Percentiles rank a stretch among this genome's conserved stretches.
Evolutionary conservation across 2,888 invertebrate genomes (phyloP).

Genomic region (Ceraclea dissimilis): DNA sequence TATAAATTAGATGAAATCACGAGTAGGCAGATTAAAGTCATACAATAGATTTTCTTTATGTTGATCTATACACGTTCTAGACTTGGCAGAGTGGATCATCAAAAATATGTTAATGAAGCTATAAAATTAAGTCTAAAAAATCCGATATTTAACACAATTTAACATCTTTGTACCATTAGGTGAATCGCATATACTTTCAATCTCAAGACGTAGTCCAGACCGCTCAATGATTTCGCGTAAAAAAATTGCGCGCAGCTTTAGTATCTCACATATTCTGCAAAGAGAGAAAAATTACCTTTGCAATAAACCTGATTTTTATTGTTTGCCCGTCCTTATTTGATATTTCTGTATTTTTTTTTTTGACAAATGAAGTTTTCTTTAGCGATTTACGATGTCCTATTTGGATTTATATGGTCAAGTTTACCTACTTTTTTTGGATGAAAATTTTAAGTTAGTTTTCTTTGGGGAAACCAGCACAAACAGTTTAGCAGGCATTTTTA

Average conservation of each 20-base stretch:
- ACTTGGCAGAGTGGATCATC: background rate
- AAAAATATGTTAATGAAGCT: background rate
- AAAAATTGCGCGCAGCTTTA: background rate
- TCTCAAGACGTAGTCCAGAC: background rate
- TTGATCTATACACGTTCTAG: background rate
- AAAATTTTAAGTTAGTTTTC: no score
- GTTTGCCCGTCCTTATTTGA: no score
- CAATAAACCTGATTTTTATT: no score
- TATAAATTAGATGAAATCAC: no score
- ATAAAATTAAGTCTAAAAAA: slow-evolving; percentile 2
- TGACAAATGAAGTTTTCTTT: no score
- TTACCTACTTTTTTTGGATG: no score
- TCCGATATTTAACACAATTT: background rate
- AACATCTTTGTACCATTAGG: background rate
- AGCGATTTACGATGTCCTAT: no score
- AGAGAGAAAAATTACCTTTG: no score
- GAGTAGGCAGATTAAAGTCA: background rate
- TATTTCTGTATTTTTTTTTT: no score
- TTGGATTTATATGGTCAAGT: no score
- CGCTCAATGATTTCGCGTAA: background rate
- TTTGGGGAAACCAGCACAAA: no score
- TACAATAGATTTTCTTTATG: background rate
- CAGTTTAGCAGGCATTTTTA: no score
- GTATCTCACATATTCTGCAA: background rate
- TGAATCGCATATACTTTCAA: background rate